Conservation (phyloP, 2,888 invertebrate genomes). For the Capitulum mitella region DNA sequence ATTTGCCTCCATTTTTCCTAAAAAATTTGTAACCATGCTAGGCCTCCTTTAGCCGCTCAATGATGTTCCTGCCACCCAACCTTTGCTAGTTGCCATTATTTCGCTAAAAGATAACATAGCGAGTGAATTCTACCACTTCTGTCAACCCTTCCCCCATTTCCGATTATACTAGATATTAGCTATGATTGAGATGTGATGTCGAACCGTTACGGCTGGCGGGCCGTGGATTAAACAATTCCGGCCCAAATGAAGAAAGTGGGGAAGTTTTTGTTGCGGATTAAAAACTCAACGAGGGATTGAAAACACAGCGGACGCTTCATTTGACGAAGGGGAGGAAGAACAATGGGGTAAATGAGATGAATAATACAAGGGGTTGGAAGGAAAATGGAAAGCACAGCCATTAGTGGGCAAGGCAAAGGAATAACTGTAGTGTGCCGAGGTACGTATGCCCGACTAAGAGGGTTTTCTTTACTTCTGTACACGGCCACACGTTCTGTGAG, state of each 20-base stretch:
- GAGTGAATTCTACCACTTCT: too few species aligned
- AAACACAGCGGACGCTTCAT: conserved; percentile 20
- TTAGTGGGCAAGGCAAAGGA: background rate
- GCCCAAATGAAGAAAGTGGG: conserved; percentile 22
- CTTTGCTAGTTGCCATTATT: too few species aligned
- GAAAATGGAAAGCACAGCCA: background rate
- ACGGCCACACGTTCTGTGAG: too few species aligned
- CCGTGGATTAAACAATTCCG: conserved; percentile 18
- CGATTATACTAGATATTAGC: background rate
- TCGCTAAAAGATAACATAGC: too few species aligned
- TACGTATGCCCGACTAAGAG: too few species aligned
- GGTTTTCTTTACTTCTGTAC: too few species aligned
- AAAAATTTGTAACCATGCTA: too few species aligned
- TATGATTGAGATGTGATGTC: conserved; percentile 20
- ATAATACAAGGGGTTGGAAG: conserved; percentile 11
- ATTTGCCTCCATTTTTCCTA: too few species aligned
- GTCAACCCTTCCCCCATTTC: background rate
- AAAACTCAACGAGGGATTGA: conserved; percentile 10
- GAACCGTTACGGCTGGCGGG: background rate
- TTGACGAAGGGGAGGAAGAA: conserved; percentile 16
- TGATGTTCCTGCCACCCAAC: too few species aligned
- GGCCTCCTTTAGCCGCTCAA: too few species aligned
- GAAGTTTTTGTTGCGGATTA: conserved; percentile 16
- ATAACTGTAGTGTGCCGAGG: too few species aligned
- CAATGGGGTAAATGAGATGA: conserved; percentile 24